Conservation (phyloP, 2,888 invertebrate genomes). For the Branchinecta sandiegonensis region DNA sequence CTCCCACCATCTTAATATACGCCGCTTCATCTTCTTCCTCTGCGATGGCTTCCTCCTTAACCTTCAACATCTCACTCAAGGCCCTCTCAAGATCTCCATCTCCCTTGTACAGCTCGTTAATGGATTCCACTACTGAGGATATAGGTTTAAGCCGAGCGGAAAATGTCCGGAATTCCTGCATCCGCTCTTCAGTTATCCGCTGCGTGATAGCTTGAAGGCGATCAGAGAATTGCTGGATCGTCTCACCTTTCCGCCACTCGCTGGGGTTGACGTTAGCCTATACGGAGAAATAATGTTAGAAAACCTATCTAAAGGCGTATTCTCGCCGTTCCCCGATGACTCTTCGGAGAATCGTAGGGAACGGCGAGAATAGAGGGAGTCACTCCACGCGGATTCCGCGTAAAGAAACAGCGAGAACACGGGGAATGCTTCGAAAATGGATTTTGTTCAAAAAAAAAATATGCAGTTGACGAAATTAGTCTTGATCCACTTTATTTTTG, state of each 20-base stretch:
- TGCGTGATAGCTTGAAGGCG: neutral
- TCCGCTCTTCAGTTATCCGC: constrained; percentile 9
- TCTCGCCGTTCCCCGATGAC: too few species aligned
- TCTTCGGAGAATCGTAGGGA: too few species aligned
- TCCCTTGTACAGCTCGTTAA: neutral
- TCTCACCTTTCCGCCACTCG: neutral
- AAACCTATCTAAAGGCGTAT: too few species aligned
- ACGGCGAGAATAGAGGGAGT: too few species aligned
- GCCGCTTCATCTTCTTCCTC: neutral
- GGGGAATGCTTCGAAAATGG: too few species aligned
- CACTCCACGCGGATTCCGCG: too few species aligned
- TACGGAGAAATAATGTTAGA: neutral
- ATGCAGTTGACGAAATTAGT: too few species aligned
- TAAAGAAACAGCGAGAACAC: too few species aligned
- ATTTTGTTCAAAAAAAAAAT: too few species aligned
- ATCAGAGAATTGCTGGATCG: neutral
- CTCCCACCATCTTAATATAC: neutral
- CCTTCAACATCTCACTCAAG: neutral
- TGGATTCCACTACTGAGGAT: neutral
- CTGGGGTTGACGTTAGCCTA: neutral
- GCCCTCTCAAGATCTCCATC: neutral
- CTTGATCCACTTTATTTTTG: too few species aligned
- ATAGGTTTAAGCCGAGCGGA: neutral
- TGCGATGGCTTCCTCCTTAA: neutral
- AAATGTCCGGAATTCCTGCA: neutral